Conservation (phyloP, 2,888 invertebrate species). For the Galerucella pusilla region DNA sequence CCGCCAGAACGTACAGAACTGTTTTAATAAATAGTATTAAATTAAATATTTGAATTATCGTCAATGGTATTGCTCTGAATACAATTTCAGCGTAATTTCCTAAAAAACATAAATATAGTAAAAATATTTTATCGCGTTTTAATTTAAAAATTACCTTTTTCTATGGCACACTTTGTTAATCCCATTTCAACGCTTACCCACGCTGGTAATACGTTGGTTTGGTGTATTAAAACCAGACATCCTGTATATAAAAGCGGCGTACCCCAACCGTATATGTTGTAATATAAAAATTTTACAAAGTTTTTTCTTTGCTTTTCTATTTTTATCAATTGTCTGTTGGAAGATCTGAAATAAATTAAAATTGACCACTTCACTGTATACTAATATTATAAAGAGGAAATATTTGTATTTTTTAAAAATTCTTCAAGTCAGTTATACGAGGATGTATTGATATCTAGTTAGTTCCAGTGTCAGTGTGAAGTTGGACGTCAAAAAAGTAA, state of each 20-base stretch:
- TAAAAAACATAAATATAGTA: conserved; percentile 38
- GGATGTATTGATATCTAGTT: no score
- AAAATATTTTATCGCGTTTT: no score
- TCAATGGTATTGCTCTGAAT: conserved; percentile 67
- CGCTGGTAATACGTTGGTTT: conserved; percentile 63
- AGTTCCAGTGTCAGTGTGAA: no score
- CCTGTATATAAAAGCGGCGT: conserved; percentile 70
- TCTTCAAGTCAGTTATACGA: no score
- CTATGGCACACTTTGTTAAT: conserved; percentile 45
- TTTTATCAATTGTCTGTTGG: conserved; percentile 21
- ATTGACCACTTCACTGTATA: background rate
- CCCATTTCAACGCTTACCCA: conserved; percentile 45
- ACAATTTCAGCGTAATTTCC: conserved; percentile 53
- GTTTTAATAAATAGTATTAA: conserved; percentile 76
- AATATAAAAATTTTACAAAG: conserved; percentile 71
- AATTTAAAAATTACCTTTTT: conserved; percentile 40
- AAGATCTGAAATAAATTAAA: conserved; percentile 36
- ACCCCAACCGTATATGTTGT: conserved; percentile 80
- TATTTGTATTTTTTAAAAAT: no score
- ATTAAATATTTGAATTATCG: conserved; percentile 73
- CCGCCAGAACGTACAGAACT: conserved; percentile 75
- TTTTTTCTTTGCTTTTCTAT: conserved; percentile 59
- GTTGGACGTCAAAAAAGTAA: no score
- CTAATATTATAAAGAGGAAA: no score
- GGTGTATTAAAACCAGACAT: conserved; percentile 69